A percentile compares a stretch with the other conserved stretches of the same genome.
These are phyloP conservation scores for Dendroctonus valens DNA, from an alignment of 1,140 invertebrate genomes.

Conservation along the genomic window DNA sequence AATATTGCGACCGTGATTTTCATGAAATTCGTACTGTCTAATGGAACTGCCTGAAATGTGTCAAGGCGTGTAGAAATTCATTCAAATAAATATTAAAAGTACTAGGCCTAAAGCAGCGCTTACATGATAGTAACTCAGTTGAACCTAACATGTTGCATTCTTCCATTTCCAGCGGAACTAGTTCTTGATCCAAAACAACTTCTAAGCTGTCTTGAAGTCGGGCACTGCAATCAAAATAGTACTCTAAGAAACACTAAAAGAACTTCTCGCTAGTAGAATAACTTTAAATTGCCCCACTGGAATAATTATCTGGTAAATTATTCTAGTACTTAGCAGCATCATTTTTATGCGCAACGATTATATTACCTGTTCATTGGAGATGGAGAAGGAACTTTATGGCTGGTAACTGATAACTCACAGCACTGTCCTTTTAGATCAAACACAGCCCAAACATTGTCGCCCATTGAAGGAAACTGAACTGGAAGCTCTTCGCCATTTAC, in stretches of 20 bases:
- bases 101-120: not conserved
- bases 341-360: not conserved
- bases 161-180: conserved; percentile 46
- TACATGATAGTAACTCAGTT: not conserved
- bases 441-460: conserved; percentile 43
- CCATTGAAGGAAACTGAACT: conserved; percentile 42
- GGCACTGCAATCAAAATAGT: conserved; percentile 35
- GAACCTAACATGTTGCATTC: conserved; percentile 24
- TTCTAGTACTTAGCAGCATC: too few relatives aligned
- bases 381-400: conserved; percentile 52
- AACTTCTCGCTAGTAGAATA: too few relatives aligned
- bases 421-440: conserved; percentile 46
- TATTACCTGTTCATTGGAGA: conserved; percentile 57
- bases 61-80: not conserved
- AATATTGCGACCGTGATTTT: conserved; percentile 61
- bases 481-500: conserved; percentile 82
- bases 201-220: conserved; percentile 64
- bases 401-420: conserved; percentile 43
- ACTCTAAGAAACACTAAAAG: too few relatives aligned
- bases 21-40: conserved; percentile 36
- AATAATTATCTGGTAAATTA: too few relatives aligned
- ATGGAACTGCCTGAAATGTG: not conserved
- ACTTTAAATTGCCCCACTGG: too few relatives aligned
- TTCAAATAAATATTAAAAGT: not conserved
- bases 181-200: conserved; percentile 58